Evolutionary conservation across 2,888 invertebrate species (phyloP).

Genomic region (Lottia scabra): DNA sequence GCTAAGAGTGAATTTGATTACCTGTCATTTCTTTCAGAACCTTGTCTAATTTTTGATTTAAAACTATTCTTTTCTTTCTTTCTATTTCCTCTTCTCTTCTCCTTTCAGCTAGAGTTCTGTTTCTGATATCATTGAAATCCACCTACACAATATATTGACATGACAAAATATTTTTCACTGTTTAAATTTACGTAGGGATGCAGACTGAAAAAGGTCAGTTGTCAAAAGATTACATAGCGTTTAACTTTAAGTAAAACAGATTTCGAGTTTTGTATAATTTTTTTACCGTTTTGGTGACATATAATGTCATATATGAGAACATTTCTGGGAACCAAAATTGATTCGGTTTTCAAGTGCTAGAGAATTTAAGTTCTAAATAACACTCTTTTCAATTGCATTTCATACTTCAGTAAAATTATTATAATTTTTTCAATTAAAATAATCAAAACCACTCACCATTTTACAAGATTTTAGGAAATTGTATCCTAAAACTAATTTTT

Average conservation of each 20-base stretch:
- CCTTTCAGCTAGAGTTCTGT: conserved; percentile 61
- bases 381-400: too few species aligned
- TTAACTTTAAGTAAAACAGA: too few species aligned
- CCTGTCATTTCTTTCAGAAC: conserved; percentile 62
- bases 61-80: conserved; percentile 50
- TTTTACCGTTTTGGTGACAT: too few species aligned
- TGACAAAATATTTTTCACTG: too few species aligned
- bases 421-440: not conserved
- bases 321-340: too few species aligned
- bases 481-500: conserved; percentile 70
- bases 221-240: too few species aligned
- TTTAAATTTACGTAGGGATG: too few species aligned
- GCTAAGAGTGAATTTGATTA: conserved; percentile 27
- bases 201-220: too few species aligned
- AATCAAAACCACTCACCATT: conserved; percentile 51
- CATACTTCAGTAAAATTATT: not conserved
- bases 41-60: conserved; percentile 59
- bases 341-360: not conserved
- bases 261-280: too few species aligned
- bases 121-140: conserved; percentile 67
- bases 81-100: conserved; percentile 57
- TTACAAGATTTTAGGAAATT: conserved; percentile 70
- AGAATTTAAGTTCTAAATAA: too few species aligned
- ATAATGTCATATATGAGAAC: too few species aligned
- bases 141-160: too few species aligned